Evolutionary conservation across 2,888 invertebrate genomes (phyloP).

Genomic region (Hyalella azteca): DNA sequence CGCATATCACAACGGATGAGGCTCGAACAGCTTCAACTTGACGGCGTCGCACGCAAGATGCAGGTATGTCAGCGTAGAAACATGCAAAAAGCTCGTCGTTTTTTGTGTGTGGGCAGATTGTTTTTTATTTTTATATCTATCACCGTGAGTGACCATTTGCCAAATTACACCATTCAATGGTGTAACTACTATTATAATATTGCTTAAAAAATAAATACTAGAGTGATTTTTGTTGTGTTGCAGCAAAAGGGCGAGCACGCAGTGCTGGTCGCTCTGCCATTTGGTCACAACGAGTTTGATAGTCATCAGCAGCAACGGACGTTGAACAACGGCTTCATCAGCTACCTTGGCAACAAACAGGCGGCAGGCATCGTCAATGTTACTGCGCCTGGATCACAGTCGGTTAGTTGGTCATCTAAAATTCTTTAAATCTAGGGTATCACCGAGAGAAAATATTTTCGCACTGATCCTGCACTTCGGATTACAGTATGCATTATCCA

Average conservation of each 20-base stretch:
- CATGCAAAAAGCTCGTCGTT: too few relatives aligned
- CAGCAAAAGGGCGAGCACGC: slow-evolving; percentile 95
- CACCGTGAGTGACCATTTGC: too few relatives aligned
- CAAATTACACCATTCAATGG: not conserved
- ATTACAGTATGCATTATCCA: too few relatives aligned
- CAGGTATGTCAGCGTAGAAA: slow-evolving; percentile 45
- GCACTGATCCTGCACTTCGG: too few relatives aligned
- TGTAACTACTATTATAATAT: too few relatives aligned
- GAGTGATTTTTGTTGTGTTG: slow-evolving; percentile 35
- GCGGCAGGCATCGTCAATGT: slow-evolving; percentile 99
- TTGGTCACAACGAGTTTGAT: slow-evolving; percentile 92
- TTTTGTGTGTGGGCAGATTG: not conserved
- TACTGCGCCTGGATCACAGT: slow-evolving; percentile 80
- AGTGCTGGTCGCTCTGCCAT: slow-evolving; percentile 85
- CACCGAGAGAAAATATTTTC: too few relatives aligned
- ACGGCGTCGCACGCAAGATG: slow-evolving; percentile 76
- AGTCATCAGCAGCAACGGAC: slow-evolving; percentile 91
- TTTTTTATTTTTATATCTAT: not conserved
- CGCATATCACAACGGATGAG: slow-evolving; percentile 98
- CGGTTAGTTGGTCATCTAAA: slow-evolving; percentile 67
- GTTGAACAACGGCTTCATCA: slow-evolving; percentile 89
- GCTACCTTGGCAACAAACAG: slow-evolving; percentile 88
- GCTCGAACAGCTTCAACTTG: slow-evolving; percentile 91
- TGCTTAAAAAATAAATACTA: too few relatives aligned
- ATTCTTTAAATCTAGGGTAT: too few relatives aligned